A percentile compares a stretch with the other conserved stretches of the same genome.
phyloP scores from a whole-genome alignment of 2,888 invertebrate species.

The Caenorhabditis auriculariae region DNA sequence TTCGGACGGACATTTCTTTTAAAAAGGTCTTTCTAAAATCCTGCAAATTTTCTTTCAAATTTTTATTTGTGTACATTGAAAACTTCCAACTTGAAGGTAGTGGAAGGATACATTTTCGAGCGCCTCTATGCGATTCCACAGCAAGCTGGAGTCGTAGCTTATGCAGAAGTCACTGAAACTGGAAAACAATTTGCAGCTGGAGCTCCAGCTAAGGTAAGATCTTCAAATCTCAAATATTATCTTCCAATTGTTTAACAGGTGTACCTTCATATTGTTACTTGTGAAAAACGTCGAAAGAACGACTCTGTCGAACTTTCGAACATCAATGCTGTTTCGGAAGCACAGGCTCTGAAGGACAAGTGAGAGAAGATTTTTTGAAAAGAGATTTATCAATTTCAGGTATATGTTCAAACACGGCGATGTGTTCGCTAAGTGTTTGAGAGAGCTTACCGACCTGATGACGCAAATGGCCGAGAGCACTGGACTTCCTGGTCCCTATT shows the following conservation, averaged over 20 bases:
- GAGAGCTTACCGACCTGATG: slow-evolving; percentile 35
- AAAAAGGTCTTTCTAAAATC: no score
- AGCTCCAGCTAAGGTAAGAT: slow-evolving; percentile 34
- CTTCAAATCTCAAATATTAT: background rate
- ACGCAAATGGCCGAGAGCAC: slow-evolving; percentile 32
- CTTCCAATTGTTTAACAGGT: slow-evolving; percentile 28
- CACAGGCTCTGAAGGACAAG: slow-evolving; percentile 54
- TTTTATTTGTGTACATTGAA: no score
- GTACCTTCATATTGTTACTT: slow-evolving; percentile 39
- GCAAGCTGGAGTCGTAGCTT: slow-evolving; percentile 36
- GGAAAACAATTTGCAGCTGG: slow-evolving; percentile 38
- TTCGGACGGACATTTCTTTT: no score
- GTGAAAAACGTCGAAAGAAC: slow-evolving; percentile 25
- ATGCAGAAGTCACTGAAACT: slow-evolving; percentile 42
- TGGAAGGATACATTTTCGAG: slow-evolving; percentile 51
- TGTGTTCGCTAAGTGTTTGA: slow-evolving; percentile 42
- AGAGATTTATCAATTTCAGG: slow-evolving; percentile 11
- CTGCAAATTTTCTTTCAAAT: no score
- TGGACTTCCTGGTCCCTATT: slow-evolving; percentile 30
- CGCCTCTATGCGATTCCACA: slow-evolving; percentile 31
- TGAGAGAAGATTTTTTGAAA: slow-evolving; percentile 6
- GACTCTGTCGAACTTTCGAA: slow-evolving; percentile 25
- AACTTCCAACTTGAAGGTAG: slow-evolving; percentile 13
- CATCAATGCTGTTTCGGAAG: slow-evolving; percentile 52
- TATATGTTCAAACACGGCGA: slow-evolving; percentile 52